Evolutionary conservation across 2,113 vertebrate species (phyloP), one percentile per base, ranked within the genome.

Genomic region (Crypturellus undulatus): DNA sequence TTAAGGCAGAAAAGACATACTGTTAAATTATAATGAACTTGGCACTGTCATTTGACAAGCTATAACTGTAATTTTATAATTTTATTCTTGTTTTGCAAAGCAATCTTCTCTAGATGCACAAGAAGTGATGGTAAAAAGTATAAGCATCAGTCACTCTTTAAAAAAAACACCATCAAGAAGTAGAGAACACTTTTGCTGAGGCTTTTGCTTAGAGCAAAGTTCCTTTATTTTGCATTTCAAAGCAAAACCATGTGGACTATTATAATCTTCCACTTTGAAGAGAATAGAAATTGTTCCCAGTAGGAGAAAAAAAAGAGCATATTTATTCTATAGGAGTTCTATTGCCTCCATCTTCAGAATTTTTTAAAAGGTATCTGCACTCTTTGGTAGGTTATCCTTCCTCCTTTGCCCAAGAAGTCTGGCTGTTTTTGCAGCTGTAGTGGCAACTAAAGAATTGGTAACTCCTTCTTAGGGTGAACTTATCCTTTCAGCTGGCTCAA

Each of bases 271-370:
- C 10, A 63, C 18, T 91, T 20, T 83, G 43, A 90, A 88, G 25
- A 24, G 38, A 79, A 84, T 70, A 26, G 0, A 68, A 49, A 16
- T n/a, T n/a, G 1, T 68, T 84, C 25, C 2, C 4, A 84, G 43
- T 1, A 45, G 36, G 4, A 52, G 16, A 81, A 77, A 82, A 6
- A 38, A 84, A 81, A 81, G 1, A n/a, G 10, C 5, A 3, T 24
- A 40, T 72, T 64, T 69, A 56, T 76, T 64, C 21, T 26, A 2
- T 30, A 5, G 36, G 19, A 77, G 3, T 89, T 85, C 11, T 69
- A 18, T 7, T 6, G 38, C 5, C 17, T 62, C 12, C 70, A 68
- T 9, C 1, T 0, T 0, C 7, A 52, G 18, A 0, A 16, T 28
- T 71, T 88, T 73, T 51, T 18, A 22, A 49, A 92, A 54, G 0